Evolutionary conservation across 2,797 vertebrate species (phyloP), one percentile per base, ranked within the genome.

Genomic region (Pithecia hirsuta): DNA sequence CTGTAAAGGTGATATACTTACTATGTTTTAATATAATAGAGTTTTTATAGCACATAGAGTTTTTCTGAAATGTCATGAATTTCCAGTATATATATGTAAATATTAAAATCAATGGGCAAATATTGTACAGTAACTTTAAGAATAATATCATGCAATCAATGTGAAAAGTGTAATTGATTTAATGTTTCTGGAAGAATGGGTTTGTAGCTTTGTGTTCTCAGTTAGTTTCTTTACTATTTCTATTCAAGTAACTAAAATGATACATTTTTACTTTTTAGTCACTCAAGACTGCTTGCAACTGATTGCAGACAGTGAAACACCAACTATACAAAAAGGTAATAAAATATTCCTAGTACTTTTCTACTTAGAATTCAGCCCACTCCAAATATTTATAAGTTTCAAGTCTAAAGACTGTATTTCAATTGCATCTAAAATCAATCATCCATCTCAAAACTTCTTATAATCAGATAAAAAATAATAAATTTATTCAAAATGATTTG

Each of bases 261-360:
- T 94, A 9, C 28, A 11, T 96, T 98, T 98, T 98, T 97, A 74
- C 64, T 91, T 98, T 96, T 72, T 97, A 99, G 99, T 99, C 95
- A 98, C 99, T 95, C 99, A 99, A 97, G 98, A 99, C 57, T 99
- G 99, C 98, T 98, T 99, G 97, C 99, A 99, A 97, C 97, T 99
- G 98, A 99, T 99, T 48, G 99, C 99, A 95, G 99, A 99, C 98
- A 99, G 94, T 94, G 99, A 97, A 97, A 99, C 99, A 89, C 98
- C 98, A 90, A 98, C 99, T 81, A 99, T 99, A 94, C 98, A 98
- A 76, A 99, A 99, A 99, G 99, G 99, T 99, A 99, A 97, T 85
- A 92, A 50, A 64, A 39, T n/a, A 33, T 52, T 19, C 52, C 52
- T 19, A 20, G 19, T 52, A 7, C 19, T 52, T 88, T 44, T 72